phyloP scores from a whole-genome alignment of 2,888 invertebrate species.

The Drosophila mercatorum region DNA sequence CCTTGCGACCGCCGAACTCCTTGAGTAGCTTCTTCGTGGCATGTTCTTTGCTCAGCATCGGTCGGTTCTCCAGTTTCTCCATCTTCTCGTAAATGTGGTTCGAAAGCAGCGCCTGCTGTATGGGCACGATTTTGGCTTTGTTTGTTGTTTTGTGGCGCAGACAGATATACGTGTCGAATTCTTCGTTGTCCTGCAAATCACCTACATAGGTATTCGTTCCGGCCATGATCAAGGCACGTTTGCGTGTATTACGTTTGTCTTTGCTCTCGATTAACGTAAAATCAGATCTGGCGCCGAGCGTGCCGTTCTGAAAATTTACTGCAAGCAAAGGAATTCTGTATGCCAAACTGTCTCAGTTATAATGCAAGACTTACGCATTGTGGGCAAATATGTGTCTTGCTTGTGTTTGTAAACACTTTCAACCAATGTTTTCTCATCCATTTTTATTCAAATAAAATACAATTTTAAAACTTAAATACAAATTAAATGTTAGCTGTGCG shows the following conservation, averaged over 20 bases:
- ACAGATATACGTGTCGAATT: slow-evolving; percentile 80
- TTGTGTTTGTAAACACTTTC: slow-evolving; percentile 56
- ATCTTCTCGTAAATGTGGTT: slow-evolving; percentile 77
- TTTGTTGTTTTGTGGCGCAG: slow-evolving; percentile 80
- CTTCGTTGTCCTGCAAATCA: slow-evolving; percentile 43
- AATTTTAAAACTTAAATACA: slow-evolving; percentile 9
- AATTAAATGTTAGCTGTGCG: slow-evolving; percentile 1
- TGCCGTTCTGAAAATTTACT: slow-evolving; percentile 84
- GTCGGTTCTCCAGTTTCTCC: slow-evolving; percentile 41
- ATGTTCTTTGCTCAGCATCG: slow-evolving; percentile 57
- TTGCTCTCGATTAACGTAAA: slow-evolving; percentile 56
- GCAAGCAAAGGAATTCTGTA: neutral
- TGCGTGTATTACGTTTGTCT: slow-evolving; percentile 23
- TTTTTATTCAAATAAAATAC: slow-evolving; percentile 40
- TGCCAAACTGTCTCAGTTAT: neutral
- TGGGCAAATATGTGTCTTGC: slow-evolving; percentile 50
- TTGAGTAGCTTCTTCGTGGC: slow-evolving; percentile 70
- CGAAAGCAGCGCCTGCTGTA: slow-evolving; percentile 74
- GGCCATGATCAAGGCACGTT: slow-evolving; percentile 68
- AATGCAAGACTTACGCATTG: slow-evolving; percentile 67
- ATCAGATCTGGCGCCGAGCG: slow-evolving; percentile 54
- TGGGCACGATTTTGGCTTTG: slow-evolving; percentile 80
- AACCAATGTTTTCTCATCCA: slow-evolving; percentile 72
- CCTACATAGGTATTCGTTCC: slow-evolving; percentile 76
- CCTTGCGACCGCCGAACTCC: slow-evolving; percentile 81